phyloP scores from a whole-genome alignment of 2,113 vertebrate genomes.

The Cisticola juncidis region DNA sequence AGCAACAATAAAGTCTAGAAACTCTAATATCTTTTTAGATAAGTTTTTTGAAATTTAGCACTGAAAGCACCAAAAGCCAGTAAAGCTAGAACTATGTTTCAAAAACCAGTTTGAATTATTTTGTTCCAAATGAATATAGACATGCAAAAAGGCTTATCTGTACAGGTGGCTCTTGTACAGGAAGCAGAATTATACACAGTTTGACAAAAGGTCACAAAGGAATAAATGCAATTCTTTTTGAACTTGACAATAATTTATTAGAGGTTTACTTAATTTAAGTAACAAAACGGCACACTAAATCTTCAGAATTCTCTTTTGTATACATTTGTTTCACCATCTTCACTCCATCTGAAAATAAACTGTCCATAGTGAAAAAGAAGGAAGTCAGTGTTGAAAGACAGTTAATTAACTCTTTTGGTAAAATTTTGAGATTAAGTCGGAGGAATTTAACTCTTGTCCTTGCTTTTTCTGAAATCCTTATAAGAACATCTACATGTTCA shows the following conservation, averaged over 20 bases:
- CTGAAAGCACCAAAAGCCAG: background rate
- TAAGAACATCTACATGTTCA: background rate
- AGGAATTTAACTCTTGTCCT: background rate
- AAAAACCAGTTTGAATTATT: slow-evolving; percentile 20
- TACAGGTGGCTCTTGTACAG: slow-evolving; percentile 55
- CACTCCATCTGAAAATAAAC: slow-evolving; percentile 5
- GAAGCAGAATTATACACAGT: slow-evolving; percentile 65
- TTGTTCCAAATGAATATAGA: slow-evolving; percentile 35
- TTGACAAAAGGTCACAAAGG: slow-evolving; percentile 49
- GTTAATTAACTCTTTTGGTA: slow-evolving; percentile 17
- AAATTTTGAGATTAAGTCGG: background rate
- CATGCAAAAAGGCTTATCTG: slow-evolving; percentile 50
- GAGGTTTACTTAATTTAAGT: slow-evolving; percentile 58
- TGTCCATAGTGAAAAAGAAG: slow-evolving; percentile 10
- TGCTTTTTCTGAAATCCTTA: background rate
- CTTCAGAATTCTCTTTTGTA: slow-evolving; percentile 57
- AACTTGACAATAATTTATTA: slow-evolving; percentile 70
- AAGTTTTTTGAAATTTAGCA: background rate
- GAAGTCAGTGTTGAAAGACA: slow-evolving; percentile 11
- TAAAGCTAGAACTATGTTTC: background rate
- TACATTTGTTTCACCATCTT: slow-evolving; percentile 54
- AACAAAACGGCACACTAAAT: slow-evolving; percentile 43
- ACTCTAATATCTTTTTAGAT: background rate
- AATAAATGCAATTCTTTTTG: slow-evolving; percentile 66
- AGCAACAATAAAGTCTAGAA: background rate